Base-by-base conservation (phyloP, 2,888 invertebrate species). In the Sinelater perroti region DNA sequence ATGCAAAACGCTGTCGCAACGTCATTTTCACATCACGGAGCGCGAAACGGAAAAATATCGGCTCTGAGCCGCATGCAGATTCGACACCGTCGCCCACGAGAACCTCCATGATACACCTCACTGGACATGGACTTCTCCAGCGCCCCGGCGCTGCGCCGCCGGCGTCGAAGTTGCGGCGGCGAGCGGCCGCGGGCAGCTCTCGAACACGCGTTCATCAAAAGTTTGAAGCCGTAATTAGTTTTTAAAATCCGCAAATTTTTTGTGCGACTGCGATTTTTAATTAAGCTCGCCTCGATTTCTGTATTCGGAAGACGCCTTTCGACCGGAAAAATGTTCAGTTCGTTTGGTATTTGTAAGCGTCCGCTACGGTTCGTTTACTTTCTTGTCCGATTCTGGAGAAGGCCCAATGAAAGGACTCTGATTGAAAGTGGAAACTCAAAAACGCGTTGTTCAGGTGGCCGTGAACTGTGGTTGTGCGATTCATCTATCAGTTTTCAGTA, bases 1-100 rank as follows among this genome's bases (percentile, higher is more conserved):
- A 79, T 79, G 79, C 76, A 78, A 79, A 79, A 76, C 71, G 74
- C 76, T 77, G 79, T 79, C 78, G 78, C 77, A 72, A 75, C 76
- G 77, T 77, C 77, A 78, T 78, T 77, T 77, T 77, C 77, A 76
- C 76, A 74, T 75, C 74, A 74, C 73, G 72, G 74, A 75, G 73
- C 73, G 69, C 66, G 63, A 71, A 75, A 74, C 74, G 68, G 73
- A 74, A 74, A 77, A 76, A 74, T 74, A 73, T 67, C 64, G 66
- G 65, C 61, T 63, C 67, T 56, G 62, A 66, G 64, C 66, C 63
- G 55, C 55, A 67, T 66, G 67, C 64, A 66, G 66, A 67, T 67
- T 65, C 57, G 51, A 66, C 64, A 61, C 60, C 30, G 50, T 50
- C 28, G 26, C 26, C 42, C 28, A 21, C 47, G 24, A 46, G 60